These are phyloP conservation scores for Chrysopilus asiliformis DNA, from an alignment of 2,888 invertebrate genomes.

Conservation along the genomic window DNA sequence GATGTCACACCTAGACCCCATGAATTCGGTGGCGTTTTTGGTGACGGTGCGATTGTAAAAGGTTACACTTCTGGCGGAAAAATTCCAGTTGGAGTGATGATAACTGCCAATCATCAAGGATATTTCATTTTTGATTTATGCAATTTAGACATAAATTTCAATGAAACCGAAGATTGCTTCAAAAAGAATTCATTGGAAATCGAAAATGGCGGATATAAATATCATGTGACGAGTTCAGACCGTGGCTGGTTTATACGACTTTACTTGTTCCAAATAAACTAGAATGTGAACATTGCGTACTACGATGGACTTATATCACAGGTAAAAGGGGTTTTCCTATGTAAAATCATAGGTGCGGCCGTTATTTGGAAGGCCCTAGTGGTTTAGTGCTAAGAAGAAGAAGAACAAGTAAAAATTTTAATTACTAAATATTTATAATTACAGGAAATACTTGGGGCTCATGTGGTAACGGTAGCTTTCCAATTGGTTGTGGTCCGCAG, in stretches of 20 bases:
- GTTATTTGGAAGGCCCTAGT: not conserved
- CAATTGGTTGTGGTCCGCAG: constrained; percentile 35
- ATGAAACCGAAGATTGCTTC: constrained; percentile 42
- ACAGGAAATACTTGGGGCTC: constrained; percentile 34
- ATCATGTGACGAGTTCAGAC: constrained; percentile 15
- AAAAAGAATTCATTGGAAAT: constrained; percentile 28
- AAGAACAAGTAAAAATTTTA: too few species aligned
- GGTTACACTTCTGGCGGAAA: constrained; percentile 25
- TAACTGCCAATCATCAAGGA: constrained; percentile 40
- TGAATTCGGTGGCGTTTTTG: constrained; percentile 41
- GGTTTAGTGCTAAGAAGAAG: not conserved
- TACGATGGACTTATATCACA: constrained; percentile 42
- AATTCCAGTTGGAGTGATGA: constrained; percentile 26
- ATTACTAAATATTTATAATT: constrained; percentile 6
- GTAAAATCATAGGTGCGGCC: too few species aligned
- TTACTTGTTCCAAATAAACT: constrained; percentile 35
- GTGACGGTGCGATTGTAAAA: constrained; percentile 36
- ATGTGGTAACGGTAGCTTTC: constrained; percentile 26
- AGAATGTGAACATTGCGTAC: constrained; percentile 39
- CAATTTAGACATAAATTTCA: constrained; percentile 31
- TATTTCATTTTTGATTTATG: constrained; percentile 40
- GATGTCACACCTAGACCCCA: constrained; percentile 36
- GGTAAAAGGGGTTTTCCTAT: constrained; percentile 25
- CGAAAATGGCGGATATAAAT: constrained; percentile 22
- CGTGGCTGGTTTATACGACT: constrained; percentile 22